A percentile compares a stretch with the other conserved stretches of the same genome.
Evolutionary conservation across 2,797 vertebrate genomes (phyloP).

Genomic region (Darevskia mixta): DNA sequence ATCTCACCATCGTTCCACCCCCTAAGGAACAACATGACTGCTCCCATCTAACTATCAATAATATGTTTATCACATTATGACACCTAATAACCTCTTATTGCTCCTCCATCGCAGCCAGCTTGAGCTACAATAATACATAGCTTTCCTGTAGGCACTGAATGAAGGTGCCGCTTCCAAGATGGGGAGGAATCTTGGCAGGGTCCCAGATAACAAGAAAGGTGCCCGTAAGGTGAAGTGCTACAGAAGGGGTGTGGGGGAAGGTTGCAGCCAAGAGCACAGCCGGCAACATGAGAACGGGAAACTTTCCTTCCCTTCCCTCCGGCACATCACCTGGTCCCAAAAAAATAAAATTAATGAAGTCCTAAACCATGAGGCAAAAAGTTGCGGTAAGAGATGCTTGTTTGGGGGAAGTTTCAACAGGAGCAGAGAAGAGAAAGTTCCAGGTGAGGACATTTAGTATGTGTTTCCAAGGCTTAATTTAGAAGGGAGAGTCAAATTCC

Average conservation of each 20-base stretch:
- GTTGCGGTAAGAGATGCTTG: neutral
- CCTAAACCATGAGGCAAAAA: neutral
- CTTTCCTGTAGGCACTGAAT: neutral
- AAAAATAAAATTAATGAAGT: neutral
- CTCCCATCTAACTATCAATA: conserved; percentile 24
- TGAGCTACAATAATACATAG: neutral
- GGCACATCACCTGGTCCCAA: conserved; percentile 40
- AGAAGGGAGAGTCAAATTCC: conserved; percentile 1
- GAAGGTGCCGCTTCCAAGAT: fast-evolving
- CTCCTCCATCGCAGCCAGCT: fast-evolving
- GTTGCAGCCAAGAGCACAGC: conserved; percentile 39
- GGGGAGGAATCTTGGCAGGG: neutral
- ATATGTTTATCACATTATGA: neutral
- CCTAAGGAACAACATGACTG: conserved; percentile 24
- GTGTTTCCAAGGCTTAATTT: neutral
- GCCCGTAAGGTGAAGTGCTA: neutral
- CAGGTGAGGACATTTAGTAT: neutral
- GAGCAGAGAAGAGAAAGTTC: neutral
- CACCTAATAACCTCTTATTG: neutral
- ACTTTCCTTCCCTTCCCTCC: conserved; percentile 19
- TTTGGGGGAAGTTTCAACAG: neutral
- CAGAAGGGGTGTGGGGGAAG: neutral
- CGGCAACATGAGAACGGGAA: conserved; percentile 31
- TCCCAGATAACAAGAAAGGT: neutral
- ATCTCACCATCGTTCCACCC: neutral